Evolutionary conservation across 2,113 vertebrate species (phyloP).

Genomic region (Coryphaenoides rupestris): DNA sequence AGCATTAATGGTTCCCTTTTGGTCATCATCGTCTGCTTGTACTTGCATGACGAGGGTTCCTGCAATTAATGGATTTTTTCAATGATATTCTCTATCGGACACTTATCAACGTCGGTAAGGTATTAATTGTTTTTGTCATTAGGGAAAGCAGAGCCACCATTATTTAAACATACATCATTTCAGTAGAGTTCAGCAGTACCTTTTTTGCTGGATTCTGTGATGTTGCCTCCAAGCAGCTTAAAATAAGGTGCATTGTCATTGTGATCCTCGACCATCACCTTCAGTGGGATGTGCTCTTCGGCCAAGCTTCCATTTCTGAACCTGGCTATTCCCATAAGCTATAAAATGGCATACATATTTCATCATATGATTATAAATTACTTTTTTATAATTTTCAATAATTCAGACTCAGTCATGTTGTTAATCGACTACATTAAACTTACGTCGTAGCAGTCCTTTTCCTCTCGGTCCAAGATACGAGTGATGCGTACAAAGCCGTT

Average conservation of each 20-base stretch:
- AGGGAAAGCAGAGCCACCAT: no score
- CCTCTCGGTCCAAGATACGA: slow-evolving; percentile 60
- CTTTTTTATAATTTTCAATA: no score
- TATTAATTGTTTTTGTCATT: no score
- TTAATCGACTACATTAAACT: slow-evolving; percentile 28
- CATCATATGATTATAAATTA: no score
- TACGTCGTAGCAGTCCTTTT: slow-evolving; percentile 51
- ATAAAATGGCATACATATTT: not conserved
- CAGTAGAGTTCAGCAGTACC: slow-evolving; percentile 35
- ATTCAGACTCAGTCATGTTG: no score
- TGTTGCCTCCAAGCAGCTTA: slow-evolving; percentile 33
- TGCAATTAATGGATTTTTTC: slow-evolving; percentile 26
- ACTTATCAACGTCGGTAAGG: no score
- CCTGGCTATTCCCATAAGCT: slow-evolving; percentile 60
- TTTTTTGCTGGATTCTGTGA: slow-evolving; percentile 53
- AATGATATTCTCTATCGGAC: no score
- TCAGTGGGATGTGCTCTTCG: slow-evolving; percentile 50
- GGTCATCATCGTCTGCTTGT: slow-evolving; percentile 56
- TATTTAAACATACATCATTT: no score
- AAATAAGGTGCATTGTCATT: slow-evolving; percentile 67
- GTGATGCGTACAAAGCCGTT: slow-evolving; percentile 61
- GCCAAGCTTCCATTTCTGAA: slow-evolving; percentile 40
- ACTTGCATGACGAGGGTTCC: slow-evolving; percentile 63
- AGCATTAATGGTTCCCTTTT: slow-evolving; percentile 52
- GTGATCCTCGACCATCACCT: slow-evolving; percentile 52